These are phyloP conservation scores for Synanthedon myopaeformis DNA, from an alignment of 2,888 invertebrate species.

Conservation along the genomic window DNA sequence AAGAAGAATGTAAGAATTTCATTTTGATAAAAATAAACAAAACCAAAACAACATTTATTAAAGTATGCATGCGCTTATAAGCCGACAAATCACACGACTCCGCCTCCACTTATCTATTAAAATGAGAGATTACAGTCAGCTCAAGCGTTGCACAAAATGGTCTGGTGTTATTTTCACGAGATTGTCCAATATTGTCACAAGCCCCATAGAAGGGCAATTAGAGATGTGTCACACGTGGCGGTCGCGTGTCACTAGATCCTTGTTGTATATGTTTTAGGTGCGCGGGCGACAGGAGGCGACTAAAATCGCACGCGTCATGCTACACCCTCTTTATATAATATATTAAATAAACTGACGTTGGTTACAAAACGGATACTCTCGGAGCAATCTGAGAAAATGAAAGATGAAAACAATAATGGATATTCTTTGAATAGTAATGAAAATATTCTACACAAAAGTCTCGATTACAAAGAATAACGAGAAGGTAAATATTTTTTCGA, in stretches of 20 bases:
- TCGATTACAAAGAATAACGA: no score
- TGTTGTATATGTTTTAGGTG: constrained; percentile 7
- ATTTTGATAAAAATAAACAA: no score
- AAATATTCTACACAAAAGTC: no score
- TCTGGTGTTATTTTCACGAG: constrained; percentile 66
- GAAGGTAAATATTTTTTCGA: no score
- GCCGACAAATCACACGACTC: constrained; percentile 58
- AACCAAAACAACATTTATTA: not conserved
- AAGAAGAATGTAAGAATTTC: no score
- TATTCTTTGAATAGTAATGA: no score
- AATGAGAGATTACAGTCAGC: constrained; percentile 66
- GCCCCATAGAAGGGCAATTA: constrained; percentile 64
- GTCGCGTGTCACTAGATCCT: constrained; percentile 39
- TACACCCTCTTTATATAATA: constrained; percentile 24
- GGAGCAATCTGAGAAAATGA: no score
- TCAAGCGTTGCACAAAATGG: constrained; percentile 39
- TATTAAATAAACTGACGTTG: no score
- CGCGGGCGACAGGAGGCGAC: constrained; percentile 26
- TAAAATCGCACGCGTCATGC: constrained; percentile 11
- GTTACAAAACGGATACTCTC: not conserved
- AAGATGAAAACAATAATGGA: no score
- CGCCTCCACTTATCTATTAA: constrained; percentile 68
- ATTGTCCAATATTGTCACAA: constrained; percentile 69
- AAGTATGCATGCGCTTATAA: constrained; percentile 12
- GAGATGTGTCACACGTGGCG: constrained; percentile 61